Conservation (phyloP, 1,140 invertebrate genomes). For the Drosophila kohkoa region DNA sequence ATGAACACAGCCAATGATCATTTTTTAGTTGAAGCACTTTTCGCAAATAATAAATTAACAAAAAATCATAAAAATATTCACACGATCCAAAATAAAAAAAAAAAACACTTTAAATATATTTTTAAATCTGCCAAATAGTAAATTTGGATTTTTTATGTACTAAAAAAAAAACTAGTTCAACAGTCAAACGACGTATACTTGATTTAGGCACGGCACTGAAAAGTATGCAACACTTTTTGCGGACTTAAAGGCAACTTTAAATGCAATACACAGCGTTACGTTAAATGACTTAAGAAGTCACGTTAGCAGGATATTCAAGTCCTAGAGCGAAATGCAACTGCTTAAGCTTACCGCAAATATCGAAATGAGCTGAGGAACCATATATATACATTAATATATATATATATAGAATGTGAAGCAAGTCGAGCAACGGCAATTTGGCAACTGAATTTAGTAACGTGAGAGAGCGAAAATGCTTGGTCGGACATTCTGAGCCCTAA, state of each 20-base stretch:
- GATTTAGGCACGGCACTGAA: constrained; percentile 13
- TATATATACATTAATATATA: too few relatives aligned
- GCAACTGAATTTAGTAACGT: constrained; percentile 21
- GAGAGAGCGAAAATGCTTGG: not conserved
- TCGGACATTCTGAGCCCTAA: constrained; percentile 19
- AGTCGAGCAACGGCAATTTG: constrained; percentile 6
- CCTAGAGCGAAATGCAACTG: not conserved
- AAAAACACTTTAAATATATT: too few relatives aligned
- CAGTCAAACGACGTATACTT: constrained; percentile 15
- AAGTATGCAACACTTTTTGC: constrained; percentile 28
- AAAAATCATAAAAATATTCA: too few relatives aligned
- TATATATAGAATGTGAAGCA: not conserved
- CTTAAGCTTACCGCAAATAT: constrained; percentile 18
- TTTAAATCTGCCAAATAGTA: too few relatives aligned
- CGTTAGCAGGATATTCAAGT: constrained; percentile 9
- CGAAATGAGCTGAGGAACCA: constrained; percentile 13
- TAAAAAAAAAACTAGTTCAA: not conserved
- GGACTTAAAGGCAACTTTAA: not conserved
- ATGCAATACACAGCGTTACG: constrained; percentile 4
- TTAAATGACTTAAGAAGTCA: constrained; percentile 5
- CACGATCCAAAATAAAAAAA: too few relatives aligned
- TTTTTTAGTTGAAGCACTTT: too few relatives aligned
- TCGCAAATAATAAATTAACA: too few relatives aligned
- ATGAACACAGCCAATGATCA: too few relatives aligned
- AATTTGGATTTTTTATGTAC: not conserved